A percentile compares a stretch with the other conserved stretches of the same genome.
These are phyloP conservation scores for Channallabes apus DNA, from an alignment of 2,797 vertebrate genomes.

Conservation along the genomic window DNA sequence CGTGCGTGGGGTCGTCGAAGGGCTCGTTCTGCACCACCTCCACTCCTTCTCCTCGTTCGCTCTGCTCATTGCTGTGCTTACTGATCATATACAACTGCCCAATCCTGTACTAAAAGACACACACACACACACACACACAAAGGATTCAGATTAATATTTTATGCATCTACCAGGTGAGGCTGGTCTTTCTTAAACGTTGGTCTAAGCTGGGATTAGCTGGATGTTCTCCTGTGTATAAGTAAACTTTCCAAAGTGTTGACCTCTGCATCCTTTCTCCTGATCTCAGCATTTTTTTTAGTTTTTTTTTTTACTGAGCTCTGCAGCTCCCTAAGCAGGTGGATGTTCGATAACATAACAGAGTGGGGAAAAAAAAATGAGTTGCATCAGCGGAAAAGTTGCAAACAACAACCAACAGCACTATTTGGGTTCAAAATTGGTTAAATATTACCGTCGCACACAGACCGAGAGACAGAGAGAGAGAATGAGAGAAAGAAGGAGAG, in stretches of 20 bases:
- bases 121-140: conserved; percentile 39
- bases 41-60: conserved; percentile 84
- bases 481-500: too few relatives aligned
- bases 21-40: conserved; percentile 86
- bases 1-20: conserved; percentile 81
- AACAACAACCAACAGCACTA: not conserved
- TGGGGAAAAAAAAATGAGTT: not conserved
- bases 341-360: not conserved
- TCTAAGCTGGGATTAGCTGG: not conserved
- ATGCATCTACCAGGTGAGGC: not conserved
- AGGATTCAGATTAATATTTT: not conserved
- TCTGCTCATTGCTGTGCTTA: conserved; percentile 88
- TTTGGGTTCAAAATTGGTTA: not conserved
- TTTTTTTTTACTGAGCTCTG: not conserved
- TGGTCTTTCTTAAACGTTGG: not conserved
- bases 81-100: conserved; percentile 90
- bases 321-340: not conserved
- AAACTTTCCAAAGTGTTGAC: not conserved
- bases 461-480: accelerated
- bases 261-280: not conserved
- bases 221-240: not conserved
- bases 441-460: not conserved
- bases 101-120: conserved; percentile 82
- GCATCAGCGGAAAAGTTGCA: conserved; percentile 7
- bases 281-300: not conserved